These are phyloP conservation scores for Euleptes europaea DNA, from an alignment of 2,113 vertebrate genomes.

Conservation along the genomic window DNA sequence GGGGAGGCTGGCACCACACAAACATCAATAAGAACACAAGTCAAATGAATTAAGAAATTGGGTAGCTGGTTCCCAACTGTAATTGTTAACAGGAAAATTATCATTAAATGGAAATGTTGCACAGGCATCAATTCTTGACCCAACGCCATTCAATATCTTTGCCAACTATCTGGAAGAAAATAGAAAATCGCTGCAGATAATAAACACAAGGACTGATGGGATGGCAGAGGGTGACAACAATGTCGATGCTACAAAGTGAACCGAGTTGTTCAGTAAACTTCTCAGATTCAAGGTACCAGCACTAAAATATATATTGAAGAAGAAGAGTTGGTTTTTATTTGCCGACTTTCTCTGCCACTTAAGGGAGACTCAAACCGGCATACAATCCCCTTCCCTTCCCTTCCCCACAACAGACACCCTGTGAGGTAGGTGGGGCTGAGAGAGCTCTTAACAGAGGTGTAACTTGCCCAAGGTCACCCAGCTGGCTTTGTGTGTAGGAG, in stretches of 20 bases:
- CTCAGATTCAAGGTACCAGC: neutral
- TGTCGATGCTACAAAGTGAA: neutral
- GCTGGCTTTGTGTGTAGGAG: no score
- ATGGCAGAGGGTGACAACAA: neutral
- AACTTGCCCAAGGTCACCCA: no score
- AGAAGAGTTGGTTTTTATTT: no score
- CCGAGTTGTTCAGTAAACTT: conserved; percentile 1
- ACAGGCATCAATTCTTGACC: neutral
- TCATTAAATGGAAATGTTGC: neutral
- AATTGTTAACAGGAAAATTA: conserved; percentile 28
- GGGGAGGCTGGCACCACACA: neutral
- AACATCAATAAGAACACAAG: conserved; percentile 26
- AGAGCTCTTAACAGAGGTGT: no score
- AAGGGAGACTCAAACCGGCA: no score
- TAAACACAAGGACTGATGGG: conserved; percentile 15
- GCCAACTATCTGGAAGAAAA: conserved; percentile 33
- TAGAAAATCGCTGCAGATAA: conserved; percentile 4
- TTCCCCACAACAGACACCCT: no score
- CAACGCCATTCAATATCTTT: conserved; percentile 12
- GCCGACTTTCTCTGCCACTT: no score
- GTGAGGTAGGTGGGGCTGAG: no score
- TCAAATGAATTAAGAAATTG: conserved; percentile 23
- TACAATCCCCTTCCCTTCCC: no score
- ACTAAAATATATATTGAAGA: no score
- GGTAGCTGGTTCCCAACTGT: conserved; percentile 3